phyloP scores from a whole-genome alignment of 2,888 invertebrate genomes.

The Sepioteuthis lessoniana region DNA sequence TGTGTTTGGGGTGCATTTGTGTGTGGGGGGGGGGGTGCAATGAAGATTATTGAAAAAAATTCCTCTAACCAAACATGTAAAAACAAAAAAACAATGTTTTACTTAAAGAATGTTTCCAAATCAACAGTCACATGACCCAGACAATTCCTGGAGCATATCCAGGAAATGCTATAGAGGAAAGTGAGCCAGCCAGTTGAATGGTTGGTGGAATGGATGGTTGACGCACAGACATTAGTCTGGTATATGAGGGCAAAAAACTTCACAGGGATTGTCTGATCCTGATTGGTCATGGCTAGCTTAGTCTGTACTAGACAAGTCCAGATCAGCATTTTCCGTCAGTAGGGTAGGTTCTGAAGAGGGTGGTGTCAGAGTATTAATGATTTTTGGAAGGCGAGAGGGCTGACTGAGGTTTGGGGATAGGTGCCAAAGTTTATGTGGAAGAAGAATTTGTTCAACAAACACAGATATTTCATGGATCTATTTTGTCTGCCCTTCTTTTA shows the following conservation, averaged over 20 bases:
- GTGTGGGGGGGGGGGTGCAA: no score
- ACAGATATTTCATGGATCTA: slow-evolving; percentile 4
- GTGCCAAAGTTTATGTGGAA: neutral
- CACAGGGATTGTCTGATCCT: slow-evolving; percentile 33
- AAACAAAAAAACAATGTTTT: neutral
- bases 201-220: neutral
- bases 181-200: neutral
- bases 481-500: neutral
- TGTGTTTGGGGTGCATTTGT: no score
- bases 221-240: neutral
- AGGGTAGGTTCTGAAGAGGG: neutral
- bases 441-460: neutral
- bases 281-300: neutral
- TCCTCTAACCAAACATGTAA: no score
- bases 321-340: neutral
- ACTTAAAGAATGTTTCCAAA: neutral
- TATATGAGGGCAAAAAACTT: neutral
- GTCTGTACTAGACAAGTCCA: neutral
- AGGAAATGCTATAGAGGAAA: neutral
- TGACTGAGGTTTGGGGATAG: neutral
- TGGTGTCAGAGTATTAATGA: neutral
- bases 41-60: no score
- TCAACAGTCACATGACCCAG: neutral
- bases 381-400: neutral
- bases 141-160: slow-evolving; percentile 14